These are phyloP conservation scores for Gymnothorax javanicus DNA, from an alignment of 2,797 vertebrate species.

Conservation along the genomic window DNA sequence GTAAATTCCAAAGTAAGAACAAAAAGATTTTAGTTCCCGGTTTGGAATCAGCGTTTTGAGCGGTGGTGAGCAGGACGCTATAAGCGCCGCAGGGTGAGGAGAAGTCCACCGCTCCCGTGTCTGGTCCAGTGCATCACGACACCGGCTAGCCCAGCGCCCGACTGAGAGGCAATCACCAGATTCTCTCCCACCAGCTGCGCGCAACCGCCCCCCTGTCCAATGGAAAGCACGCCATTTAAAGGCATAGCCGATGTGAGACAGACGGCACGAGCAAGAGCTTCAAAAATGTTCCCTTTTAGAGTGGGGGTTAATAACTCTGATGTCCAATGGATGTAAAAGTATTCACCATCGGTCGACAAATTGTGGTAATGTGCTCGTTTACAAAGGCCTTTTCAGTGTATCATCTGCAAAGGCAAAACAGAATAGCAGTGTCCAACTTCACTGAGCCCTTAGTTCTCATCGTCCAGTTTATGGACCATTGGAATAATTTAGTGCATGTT, in stretches of 20 bases:
- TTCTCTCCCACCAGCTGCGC: constrained; percentile 75
- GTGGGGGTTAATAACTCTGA: constrained; percentile 8
- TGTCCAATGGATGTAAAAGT: too few species aligned
- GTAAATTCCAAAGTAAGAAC: constrained; percentile 15
- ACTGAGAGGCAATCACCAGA: constrained; percentile 77
- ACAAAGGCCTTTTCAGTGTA: neutral
- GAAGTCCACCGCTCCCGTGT: constrained; percentile 54
- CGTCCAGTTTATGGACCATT: neutral
- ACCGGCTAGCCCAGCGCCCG: constrained; percentile 71
- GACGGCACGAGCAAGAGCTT: neutral
- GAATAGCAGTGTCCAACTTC: neutral
- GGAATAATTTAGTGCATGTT: neutral
- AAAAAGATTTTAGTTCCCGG: constrained; percentile 14
- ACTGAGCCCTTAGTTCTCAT: neutral
- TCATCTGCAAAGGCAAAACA: neutral
- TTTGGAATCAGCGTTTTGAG: neutral
- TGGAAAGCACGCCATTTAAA: constrained; percentile 72
- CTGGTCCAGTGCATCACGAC: constrained; percentile 68
- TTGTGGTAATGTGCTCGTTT: neutral
- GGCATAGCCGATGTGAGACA: constrained; percentile 32
- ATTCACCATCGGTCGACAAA: neutral
- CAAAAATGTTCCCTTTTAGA: neutral
- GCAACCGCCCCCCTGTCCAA: constrained; percentile 77
- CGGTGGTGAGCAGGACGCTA: constrained; percentile 42
- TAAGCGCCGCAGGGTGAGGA: constrained; percentile 55